Evolutionary conservation across 2,888 invertebrate genomes (phyloP).

Genomic region (Nebria salina): DNA sequence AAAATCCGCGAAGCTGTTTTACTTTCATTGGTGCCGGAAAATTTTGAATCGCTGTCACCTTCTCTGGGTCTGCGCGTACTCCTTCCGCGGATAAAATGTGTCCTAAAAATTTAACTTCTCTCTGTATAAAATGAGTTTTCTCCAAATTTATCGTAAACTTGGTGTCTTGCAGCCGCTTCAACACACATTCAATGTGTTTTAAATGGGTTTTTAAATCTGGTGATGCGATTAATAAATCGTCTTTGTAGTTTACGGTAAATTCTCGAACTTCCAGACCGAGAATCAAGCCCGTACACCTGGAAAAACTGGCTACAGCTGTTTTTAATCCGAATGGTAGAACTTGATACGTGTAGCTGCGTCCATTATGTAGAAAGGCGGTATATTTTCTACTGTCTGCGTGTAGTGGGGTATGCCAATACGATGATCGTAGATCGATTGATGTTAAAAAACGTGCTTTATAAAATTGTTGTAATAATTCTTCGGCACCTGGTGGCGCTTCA

Average conservation of each 20-base stretch:
- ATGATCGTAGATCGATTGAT: no score
- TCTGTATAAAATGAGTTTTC: constrained; percentile 51
- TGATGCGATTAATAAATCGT: no score
- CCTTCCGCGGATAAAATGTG: constrained; percentile 43
- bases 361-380: no score
- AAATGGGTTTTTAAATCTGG: no score
- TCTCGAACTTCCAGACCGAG: constrained; percentile 50
- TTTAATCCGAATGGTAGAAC: constrained; percentile 51
- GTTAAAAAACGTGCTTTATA: no score
- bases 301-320: constrained; percentile 52
- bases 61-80: constrained; percentile 48
- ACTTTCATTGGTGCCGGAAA: constrained; percentile 51
- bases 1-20: constrained; percentile 44
- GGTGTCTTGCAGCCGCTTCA: constrained; percentile 43
- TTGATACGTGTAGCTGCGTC: no score
- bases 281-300: constrained; percentile 49
- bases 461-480: no score
- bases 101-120: constrained; percentile 33
- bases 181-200: no score
- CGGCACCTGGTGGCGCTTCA: constrained; percentile 44
- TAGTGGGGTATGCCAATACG: no score
- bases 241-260: no score
- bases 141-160: constrained; percentile 51
- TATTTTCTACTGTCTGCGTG: no score
- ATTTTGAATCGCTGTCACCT: constrained; percentile 49